Percentiles rank a stretch among this genome's conserved stretches.
These are phyloP conservation scores for Alcis repandata DNA, from an alignment of 2,888 invertebrate genomes.

Conservation along the genomic window DNA sequence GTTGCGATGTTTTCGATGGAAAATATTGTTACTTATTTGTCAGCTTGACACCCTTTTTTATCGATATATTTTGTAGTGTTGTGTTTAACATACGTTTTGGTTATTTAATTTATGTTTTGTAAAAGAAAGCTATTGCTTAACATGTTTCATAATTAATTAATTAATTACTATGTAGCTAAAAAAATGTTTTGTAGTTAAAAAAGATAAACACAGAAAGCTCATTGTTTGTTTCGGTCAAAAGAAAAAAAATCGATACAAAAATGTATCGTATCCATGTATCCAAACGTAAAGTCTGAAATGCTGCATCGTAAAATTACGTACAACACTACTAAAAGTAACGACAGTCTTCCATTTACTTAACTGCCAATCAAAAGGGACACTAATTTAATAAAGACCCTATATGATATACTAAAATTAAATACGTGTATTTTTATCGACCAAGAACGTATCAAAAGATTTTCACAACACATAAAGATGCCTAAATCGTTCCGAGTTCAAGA, in stretches of 20 bases:
- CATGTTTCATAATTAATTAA: no score
- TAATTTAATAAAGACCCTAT: conserved; percentile 36
- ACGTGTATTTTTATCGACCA: conserved; percentile 31
- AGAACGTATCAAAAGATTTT: conserved; percentile 23
- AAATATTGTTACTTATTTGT: neutral
- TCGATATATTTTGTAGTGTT: neutral
- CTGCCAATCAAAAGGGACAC: conserved; percentile 37
- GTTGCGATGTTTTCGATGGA: conserved; percentile 1
- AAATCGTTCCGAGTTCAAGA: conserved; percentile 37
- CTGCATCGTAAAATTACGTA: neutral
- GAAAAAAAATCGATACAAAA: neutral
- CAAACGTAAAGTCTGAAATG: neutral
- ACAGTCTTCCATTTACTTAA: conserved; percentile 36
- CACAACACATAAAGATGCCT: conserved; percentile 34
- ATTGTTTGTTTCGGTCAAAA: neutral
- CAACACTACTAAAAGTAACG: conserved; percentile 5
- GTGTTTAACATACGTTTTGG: neutral
- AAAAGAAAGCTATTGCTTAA: no score
- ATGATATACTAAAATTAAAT: conserved; percentile 34
- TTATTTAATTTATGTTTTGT: no score
- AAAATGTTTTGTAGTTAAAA: no score
- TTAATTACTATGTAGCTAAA: no score
- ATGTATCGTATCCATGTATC: neutral
- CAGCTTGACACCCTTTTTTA: neutral
- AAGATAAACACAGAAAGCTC: no score